phyloP scores from a whole-genome alignment of 2,797 vertebrate species.

The Alauda arvensis region DNA sequence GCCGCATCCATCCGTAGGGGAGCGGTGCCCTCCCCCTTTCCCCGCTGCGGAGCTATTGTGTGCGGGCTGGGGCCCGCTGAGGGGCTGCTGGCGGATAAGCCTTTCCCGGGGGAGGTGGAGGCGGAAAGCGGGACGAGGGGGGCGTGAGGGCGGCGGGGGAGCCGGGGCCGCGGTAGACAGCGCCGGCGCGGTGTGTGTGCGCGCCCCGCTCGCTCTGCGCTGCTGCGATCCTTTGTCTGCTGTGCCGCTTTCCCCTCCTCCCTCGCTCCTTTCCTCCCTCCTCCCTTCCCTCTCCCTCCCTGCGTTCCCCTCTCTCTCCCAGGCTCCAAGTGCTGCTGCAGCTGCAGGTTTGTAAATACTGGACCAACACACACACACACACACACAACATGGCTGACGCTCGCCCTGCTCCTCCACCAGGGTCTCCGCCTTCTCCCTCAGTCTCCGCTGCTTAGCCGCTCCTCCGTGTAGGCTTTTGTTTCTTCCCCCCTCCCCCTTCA shows the following conservation, averaged over 20 bases:
- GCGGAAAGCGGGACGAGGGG: background rate
- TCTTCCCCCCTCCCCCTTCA: background rate
- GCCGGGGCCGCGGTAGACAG: background rate
- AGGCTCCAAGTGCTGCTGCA: constrained; percentile 59
- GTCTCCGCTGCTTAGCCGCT: constrained; percentile 32
- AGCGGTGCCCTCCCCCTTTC: background rate
- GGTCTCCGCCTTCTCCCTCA: constrained; percentile 23
- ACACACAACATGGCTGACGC: constrained; percentile 81
- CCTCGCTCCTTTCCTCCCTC: background rate
- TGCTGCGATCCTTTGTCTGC: constrained; percentile 64
- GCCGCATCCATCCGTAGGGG: background rate
- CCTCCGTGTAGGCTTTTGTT: constrained; percentile 36
- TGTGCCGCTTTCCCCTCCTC: constrained; percentile 24
- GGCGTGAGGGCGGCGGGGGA: background rate
- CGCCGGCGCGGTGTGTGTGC: background rate
- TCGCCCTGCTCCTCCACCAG: constrained; percentile 26
- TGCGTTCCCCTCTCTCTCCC: constrained; percentile 1
- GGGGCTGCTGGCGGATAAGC: background rate
- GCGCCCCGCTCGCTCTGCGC: constrained; percentile 2
- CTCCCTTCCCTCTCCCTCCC: background rate
- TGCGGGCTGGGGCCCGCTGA: background rate
- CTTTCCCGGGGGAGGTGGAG: background rate
- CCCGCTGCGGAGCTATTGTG: background rate
- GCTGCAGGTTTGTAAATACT: constrained; percentile 82
- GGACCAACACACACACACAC: constrained; percentile 69